Evolutionary conservation across 2,888 invertebrate species (phyloP), one percentile per base, ranked within the genome.

Genomic region (Oscheius sp.): DNA sequence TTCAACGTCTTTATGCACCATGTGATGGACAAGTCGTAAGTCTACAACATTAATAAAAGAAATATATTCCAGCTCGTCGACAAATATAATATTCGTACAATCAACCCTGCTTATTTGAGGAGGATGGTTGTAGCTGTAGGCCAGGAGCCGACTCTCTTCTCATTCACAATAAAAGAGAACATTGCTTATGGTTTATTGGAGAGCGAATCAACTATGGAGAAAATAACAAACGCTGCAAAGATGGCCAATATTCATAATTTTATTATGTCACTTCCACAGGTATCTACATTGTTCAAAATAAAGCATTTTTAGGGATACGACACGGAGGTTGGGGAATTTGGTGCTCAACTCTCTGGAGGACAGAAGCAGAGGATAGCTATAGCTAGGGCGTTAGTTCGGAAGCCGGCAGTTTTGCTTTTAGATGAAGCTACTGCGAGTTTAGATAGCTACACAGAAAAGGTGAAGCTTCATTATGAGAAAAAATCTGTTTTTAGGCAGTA

Each of bases 281-380:
- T 83, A 37, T 45, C 17, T 45, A 4, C 48, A 25, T 67, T 31
- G n/a, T n/a, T n/a, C n/a, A n/a, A 48, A 15, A 29, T 23, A 15
- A 37, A n/a, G 17, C 20, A 6, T 17, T 23, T 87, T 48, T 82
- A 92, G 90, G 92, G 91, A 17, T 92, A 93, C 86, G 91, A 92
- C n/a, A 93, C 92, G 0, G 90, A 91, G 1, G 90, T 92, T 69
- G 92, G 92, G 42, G 91, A 92, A 63, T 91, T 92, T 86, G 92
- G 92, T 0, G 91, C 92, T 0, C 92, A 93, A 80, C 87, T 93
- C 57, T 92, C 92, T 0, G 94, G 94, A 20, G 94, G 94, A 0
- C 94, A 94, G 88, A 94, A 94, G 86, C 94, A 94, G 86, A 89
- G 94, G 67, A 92, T 94, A 55, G 93, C 93, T 15, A 93, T 94